A percentile compares a stretch with the other conserved stretches of the same genome.
Conservation (phyloP, 2,888 invertebrate species). For the Drosophila borealis region DNA sequence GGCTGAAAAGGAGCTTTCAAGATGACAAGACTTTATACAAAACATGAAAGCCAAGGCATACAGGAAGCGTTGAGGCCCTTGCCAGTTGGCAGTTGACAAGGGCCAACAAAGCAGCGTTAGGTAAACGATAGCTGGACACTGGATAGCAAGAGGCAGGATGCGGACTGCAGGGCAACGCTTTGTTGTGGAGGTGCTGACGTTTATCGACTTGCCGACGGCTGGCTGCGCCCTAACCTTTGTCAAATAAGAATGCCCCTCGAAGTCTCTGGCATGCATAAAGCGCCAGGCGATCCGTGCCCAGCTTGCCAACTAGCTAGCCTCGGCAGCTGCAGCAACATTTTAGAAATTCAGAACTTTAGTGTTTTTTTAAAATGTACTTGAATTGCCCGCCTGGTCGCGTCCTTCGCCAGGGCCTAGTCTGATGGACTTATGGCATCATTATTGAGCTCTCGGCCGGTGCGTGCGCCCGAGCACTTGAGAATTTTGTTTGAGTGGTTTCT, state of each 20-base stretch:
- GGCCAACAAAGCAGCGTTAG: conserved; percentile 22
- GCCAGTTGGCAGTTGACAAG: conserved; percentile 21
- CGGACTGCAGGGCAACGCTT: conserved; percentile 8
- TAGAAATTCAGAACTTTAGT: conserved; percentile 15
- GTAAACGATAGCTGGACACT: conserved; percentile 17
- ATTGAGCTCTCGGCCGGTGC: conserved; percentile 42
- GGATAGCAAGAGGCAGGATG: conserved; percentile 6
- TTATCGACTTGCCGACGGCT: conserved; percentile 49
- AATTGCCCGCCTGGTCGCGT: conserved; percentile 32
- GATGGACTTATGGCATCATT: conserved; percentile 46
- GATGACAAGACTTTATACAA: conserved; percentile 12
- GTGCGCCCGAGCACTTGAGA: conserved; percentile 43
- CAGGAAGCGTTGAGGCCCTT: conserved; percentile 5
- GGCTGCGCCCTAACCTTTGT: conserved; percentile 45
- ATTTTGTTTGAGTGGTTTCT: conserved; percentile 61
- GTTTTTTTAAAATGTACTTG: conserved; percentile 56
- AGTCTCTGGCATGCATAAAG: conserved; percentile 20
- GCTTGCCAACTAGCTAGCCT: conserved; percentile 4
- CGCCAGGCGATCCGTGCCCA: conserved; percentile 26
- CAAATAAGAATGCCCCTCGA: conserved; percentile 31
- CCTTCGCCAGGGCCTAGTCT: conserved; percentile 25
- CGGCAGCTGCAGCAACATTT: background rate
- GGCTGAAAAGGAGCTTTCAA: conserved; percentile 2
- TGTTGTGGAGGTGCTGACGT: conserved; percentile 48
- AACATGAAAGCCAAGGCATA: conserved; percentile 12